Evolutionary conservation across 2,797 vertebrate genomes (phyloP), one percentile per base, ranked within the genome.

Genomic region (Anguilla pacifica): DNA sequence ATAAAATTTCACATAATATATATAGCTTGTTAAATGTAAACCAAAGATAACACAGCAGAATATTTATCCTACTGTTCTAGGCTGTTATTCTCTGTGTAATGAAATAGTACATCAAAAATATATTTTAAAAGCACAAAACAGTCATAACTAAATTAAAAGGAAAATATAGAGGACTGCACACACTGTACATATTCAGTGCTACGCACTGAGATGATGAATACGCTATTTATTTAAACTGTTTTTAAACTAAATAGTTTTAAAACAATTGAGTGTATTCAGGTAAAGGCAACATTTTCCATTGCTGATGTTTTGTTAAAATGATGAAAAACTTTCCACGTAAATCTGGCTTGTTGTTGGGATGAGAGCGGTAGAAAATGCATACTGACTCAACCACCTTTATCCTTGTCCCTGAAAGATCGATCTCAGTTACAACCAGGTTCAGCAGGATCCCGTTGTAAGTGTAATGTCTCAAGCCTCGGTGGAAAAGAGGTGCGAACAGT

Each of bases 351-450:
- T 55, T 11, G 70, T 39, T 43, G 5, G 39, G 22, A 43, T 43
- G 39, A 46, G 22, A 82, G 79, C 51, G 22, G 22, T 82, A 82
- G 25, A 1, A 49, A 77, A 57, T 74, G 0, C n/a, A 28, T 74
- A 84, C n/a, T 88, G 70, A 79, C 59, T 77, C 39, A 67, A 70
- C 87, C 59, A 35, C 82, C 91, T 92, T 72, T 93, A 57, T 92
- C 94, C 95, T 91, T 96, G 94, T 95, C 95, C 49, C 95, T 91
- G 90, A 96, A 98, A 99, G 97, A 97, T 95, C 92, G 94, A 95
- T 94, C 96, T 93, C 93, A 96, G 90, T 5, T 95, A 95, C 95
- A 97, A 93, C 95, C 95, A 94, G 91, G 94, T 94, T 93, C 95
- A 95, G 93, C 95, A 96, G 95, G 94, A 95, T 93, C 94, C 95